Evolutionary conservation across 1,140 invertebrate species (phyloP), one percentile per base, ranked within the genome.

Genomic region (Cydia splendana): DNA sequence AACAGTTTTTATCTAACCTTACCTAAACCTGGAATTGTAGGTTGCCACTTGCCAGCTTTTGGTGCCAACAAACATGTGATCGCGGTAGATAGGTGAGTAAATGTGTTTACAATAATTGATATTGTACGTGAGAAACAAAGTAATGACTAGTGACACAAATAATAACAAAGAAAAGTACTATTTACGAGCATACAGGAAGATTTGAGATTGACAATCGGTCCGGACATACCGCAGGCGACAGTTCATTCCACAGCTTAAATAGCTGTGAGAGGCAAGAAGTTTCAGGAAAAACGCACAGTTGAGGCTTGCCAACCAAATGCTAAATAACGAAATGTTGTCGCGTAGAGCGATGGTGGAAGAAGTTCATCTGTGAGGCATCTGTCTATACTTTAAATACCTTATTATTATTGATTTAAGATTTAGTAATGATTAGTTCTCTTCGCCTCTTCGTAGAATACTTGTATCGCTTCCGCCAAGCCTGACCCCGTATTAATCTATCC

Each of bases 1-100:
- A n/a, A 48, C 12, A 48, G 45, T 15, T 57, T 18, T 57, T 7
- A n/a, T 18, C 15, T n/a, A 13, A 57, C 10, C 15, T n/a, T 1
- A 57, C 15, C n/a, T 20, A 57, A 57, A 18, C 15, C n/a, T 57
- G 53, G 53, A 57, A 20, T 57, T 18, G 15, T 57, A 57, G 53
- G n/a, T 18, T 18, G 45, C 13, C 45, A 48, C 6, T 18, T 18
- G 45, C 13, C 45, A 48, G 12, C n/a, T 57, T 57, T 57, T 18
- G 53, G 53, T 57, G 53, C 53, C 53, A 57, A 18, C n/a, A 57
- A 18, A 57, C n/a, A 57, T 57, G n/a, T 57, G n/a, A 57, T n/a
- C 48, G 48, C 48, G 4, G 15, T n/a, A 51, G 13, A 15, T 57
- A 57, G 15, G n/a, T 18, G n/a, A 57, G n/a, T 18, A 9, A 57